Evolutionary conservation across 2,797 vertebrate genomes (phyloP).

Genomic region (Argyrosomus regius): DNA sequence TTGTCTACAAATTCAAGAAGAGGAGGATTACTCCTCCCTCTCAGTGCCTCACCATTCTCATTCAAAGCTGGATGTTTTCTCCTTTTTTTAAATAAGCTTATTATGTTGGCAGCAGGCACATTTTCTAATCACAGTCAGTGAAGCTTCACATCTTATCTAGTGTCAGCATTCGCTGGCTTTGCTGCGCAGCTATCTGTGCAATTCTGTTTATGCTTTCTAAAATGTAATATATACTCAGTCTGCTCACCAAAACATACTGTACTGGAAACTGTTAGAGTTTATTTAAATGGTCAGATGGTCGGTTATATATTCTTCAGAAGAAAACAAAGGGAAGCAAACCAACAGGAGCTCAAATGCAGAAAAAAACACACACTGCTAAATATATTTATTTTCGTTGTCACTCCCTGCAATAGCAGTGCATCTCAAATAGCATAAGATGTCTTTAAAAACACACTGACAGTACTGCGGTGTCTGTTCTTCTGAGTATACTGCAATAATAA

Average conservation of each 20-base stretch:
- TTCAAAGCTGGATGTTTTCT: neutral
- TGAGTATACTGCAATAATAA: too few relatives aligned
- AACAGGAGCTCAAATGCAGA: neutral
- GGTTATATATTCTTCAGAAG: neutral
- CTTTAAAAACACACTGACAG: too few relatives aligned
- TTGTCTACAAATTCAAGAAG: neutral
- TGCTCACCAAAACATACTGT: neutral
- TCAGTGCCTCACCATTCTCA: neutral
- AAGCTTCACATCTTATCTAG: slow-evolving; percentile 3
- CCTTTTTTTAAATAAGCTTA: slow-evolving; percentile 6
- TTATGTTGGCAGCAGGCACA: neutral
- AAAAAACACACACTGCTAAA: neutral
- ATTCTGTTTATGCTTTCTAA: neutral
- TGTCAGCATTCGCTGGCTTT: neutral
- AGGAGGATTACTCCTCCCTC: neutral
- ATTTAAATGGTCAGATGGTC: slow-evolving; percentile 7
- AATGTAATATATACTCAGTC: neutral
- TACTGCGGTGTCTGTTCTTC: too few relatives aligned
- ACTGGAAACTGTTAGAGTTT: neutral
- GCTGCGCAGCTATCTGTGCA: neutral
- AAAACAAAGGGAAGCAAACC: slow-evolving; percentile 2
- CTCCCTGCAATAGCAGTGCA: too few relatives aligned
- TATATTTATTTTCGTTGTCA: too few relatives aligned
- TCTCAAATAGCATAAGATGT: too few relatives aligned
- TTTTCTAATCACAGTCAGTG: slow-evolving; percentile 1